These are phyloP conservation scores for Parochlus steinenii DNA, from an alignment of 2,888 invertebrate species.

Conservation along the genomic window DNA sequence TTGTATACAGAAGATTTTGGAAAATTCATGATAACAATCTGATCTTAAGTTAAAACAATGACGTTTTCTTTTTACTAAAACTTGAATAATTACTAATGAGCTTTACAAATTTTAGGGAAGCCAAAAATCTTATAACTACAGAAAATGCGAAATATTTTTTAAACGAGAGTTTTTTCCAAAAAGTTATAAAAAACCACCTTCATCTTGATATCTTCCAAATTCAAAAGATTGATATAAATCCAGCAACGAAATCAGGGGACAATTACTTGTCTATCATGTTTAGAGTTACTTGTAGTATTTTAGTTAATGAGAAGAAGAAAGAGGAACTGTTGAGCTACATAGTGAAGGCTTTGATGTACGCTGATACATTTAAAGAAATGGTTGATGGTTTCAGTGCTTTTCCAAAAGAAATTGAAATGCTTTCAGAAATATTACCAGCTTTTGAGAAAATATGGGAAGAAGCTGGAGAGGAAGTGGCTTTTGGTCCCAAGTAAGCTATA, in stretches of 20 bases:
- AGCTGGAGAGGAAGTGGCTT: not conserved
- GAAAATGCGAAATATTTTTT: too few relatives aligned
- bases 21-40: too few relatives aligned
- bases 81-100: too few relatives aligned
- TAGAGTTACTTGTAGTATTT: not conserved
- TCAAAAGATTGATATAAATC: not conserved
- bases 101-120: too few relatives aligned
- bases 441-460: conserved; percentile 5
- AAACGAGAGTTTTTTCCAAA: too few relatives aligned
- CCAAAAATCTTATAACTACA: too few relatives aligned
- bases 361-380: not conserved
- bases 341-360: not conserved
- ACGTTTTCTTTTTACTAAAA: too few relatives aligned
- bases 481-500: conserved; percentile 6
- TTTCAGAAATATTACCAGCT: not conserved
- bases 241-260: conserved; percentile 2
- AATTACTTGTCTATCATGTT: conserved; percentile 4
- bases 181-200: conserved; percentile 1
- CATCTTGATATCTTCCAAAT: not conserved
- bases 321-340: not conserved
- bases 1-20: too few relatives aligned
- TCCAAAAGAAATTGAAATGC: conserved; percentile 4
- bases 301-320: not conserved
- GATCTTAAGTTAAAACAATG: too few relatives aligned
- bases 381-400: not conserved